phyloP scores from a whole-genome alignment of 2,888 invertebrate species.

The Dynastes hyllus region DNA sequence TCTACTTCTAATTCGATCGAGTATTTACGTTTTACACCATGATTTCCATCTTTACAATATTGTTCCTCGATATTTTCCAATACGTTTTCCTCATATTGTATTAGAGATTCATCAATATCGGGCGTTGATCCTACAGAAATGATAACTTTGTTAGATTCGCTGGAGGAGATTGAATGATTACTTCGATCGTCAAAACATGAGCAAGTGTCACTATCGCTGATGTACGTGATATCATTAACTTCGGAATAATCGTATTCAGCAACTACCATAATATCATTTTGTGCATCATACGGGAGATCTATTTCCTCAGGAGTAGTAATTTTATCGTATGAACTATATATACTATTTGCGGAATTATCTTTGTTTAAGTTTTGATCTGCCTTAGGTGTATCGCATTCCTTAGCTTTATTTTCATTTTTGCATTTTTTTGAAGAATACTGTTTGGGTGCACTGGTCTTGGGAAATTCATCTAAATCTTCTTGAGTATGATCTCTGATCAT shows the following conservation, averaged over 20 bases:
- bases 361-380: not conserved
- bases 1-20: conserved; percentile 7
- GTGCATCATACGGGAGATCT: conserved; percentile 7
- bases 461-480: not conserved
- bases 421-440: conserved; percentile 29
- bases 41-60: not conserved
- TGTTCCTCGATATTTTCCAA: not conserved
- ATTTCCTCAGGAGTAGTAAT: conserved; percentile 10
- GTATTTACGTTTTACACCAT: conserved; percentile 34
- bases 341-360: conserved; percentile 39
- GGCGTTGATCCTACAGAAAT: not conserved
- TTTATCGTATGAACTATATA: too few relatives aligned
- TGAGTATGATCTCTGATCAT: not conserved
- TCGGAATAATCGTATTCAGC: conserved; percentile 8
- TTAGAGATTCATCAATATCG: not conserved
- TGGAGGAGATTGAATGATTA: conserved; percentile 8
- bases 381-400: too few relatives aligned
- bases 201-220: conserved; percentile 28
- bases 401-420: not conserved
- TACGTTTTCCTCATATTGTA: not conserved
- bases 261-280: not conserved
- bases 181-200: conserved; percentile 35
- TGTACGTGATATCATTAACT: not conserved
- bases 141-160: not conserved
- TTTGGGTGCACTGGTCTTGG: not conserved